phyloP scores from a whole-genome alignment of 2,888 invertebrate genomes.

The Aplocera efformata region DNA sequence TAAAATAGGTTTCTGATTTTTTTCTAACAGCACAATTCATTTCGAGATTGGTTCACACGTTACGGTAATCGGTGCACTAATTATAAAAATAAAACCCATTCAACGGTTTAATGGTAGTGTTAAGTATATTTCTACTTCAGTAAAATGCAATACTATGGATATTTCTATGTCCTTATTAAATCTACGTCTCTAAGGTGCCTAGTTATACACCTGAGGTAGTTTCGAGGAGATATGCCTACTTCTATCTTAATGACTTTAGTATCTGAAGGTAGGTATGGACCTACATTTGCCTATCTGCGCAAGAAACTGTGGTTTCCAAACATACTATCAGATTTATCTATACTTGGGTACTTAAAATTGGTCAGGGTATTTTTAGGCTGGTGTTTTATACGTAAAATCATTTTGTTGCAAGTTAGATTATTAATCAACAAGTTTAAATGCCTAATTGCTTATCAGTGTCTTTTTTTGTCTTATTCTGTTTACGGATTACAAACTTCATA shows the following conservation, averaged over 20 bases:
- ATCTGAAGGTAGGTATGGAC: conserved; percentile 50
- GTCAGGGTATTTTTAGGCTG: neutral
- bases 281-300: conserved; percentile 45
- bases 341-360: neutral
- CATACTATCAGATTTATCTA: neutral
- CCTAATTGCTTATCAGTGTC: too few species aligned
- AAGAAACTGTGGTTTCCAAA: conserved; percentile 45
- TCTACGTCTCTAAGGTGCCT: too few species aligned
- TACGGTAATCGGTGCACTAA: conserved; percentile 49
- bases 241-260: conserved; percentile 60
- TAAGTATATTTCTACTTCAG: too few species aligned
- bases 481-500: too few species aligned
- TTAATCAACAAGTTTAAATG: too few species aligned
- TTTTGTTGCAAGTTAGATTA: too few species aligned
- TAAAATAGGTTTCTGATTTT: conserved; percentile 44
- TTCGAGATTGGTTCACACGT: conserved; percentile 45
- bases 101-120: conserved; percentile 16
- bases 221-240: conserved; percentile 12
- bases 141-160: too few species aligned
- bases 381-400: too few species aligned
- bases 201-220: conserved; percentile 2
- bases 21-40: conserved; percentile 25
- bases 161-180: too few species aligned
- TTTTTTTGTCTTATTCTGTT: too few species aligned
- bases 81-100: conserved; percentile 35